Evolutionary conservation across 2,888 invertebrate genomes (phyloP).

Genomic region (Cryptocephalus moraei): DNA sequence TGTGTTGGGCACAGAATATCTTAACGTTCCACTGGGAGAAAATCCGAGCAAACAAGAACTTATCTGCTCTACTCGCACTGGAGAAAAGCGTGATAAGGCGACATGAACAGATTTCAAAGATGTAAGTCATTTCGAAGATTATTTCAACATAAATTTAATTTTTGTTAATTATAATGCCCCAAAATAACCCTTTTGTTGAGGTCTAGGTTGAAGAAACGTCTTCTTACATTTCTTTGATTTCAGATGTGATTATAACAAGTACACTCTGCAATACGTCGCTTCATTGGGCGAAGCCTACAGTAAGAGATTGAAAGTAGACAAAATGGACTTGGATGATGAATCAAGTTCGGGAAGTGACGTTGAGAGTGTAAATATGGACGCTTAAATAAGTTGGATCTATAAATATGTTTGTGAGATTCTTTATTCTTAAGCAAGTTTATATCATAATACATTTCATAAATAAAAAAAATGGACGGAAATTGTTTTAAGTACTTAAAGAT

Average conservation of each 20-base stretch:
- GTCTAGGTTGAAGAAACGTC: too few species aligned
- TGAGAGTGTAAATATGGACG: too few species aligned
- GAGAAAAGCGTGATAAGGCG: conserved; percentile 73
- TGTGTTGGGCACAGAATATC: conserved; percentile 66
- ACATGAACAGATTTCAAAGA: conserved; percentile 71
- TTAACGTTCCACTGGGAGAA: conserved; percentile 54
- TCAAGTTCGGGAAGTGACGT: too few species aligned
- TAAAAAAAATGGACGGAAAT: too few species aligned
- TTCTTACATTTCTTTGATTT: conserved; percentile 23
- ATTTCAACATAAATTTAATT: too few species aligned
- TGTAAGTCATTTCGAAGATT: conserved; percentile 49
- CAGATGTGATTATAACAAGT: conserved; percentile 86
- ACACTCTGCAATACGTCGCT: conserved; percentile 60
- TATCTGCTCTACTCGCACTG: conserved; percentile 58
- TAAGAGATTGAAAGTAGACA: conserved; percentile 9
- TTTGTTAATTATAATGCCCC: not conserved
- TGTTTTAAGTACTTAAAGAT: too few species aligned
- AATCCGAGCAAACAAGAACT: conserved; percentile 43
- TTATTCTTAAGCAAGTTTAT: too few species aligned
- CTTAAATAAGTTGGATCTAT: too few species aligned
- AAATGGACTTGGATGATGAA: too few species aligned
- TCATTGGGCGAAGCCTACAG: conserved; percentile 39
- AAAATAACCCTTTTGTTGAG: not conserved
- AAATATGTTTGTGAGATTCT: too few species aligned
- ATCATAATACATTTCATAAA: too few species aligned